These are phyloP conservation scores for Listronotus bonariensis DNA, from an alignment of 1,140 invertebrate genomes.

Conservation along the genomic window DNA sequence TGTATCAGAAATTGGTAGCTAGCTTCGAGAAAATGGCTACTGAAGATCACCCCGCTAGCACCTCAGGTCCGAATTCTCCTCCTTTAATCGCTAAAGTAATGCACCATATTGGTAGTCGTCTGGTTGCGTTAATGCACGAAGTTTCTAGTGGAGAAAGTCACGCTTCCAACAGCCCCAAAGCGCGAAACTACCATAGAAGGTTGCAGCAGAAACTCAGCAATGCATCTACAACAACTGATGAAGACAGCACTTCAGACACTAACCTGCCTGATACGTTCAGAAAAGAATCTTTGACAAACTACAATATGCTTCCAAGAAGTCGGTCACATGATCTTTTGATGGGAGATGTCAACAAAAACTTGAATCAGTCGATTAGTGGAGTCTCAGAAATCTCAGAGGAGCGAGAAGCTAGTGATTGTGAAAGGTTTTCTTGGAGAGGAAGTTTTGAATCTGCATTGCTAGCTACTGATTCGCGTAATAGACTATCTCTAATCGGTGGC, in stretches of 20 bases:
- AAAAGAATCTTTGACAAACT: conserved; percentile 47
- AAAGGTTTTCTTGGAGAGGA: conserved; percentile 86
- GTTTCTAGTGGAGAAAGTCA: conserved; percentile 74
- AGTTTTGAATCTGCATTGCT: conserved; percentile 87
- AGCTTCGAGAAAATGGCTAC: conserved; percentile 76
- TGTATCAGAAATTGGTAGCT: conserved; percentile 81
- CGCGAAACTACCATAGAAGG: conserved; percentile 60
- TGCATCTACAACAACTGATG: conserved; percentile 74
- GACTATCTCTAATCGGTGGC: conserved; percentile 70
- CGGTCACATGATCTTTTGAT: conserved; percentile 78
- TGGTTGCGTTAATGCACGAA: conserved; percentile 91
- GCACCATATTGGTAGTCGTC: conserved; percentile 87
- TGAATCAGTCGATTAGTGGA: conserved; percentile 57
- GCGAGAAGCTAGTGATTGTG: conserved; percentile 82
- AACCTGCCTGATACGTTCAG: conserved; percentile 51
- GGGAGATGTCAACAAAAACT: conserved; percentile 57
- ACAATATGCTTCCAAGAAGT: conserved; percentile 65
- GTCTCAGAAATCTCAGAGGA: conserved; percentile 65
- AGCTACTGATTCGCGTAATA: conserved; percentile 79
- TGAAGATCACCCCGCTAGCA: conserved; percentile 56
- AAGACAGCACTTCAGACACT: conserved; percentile 70
- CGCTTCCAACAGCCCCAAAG: conserved; percentile 58
- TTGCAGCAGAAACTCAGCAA: conserved; percentile 64
- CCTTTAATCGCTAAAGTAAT: conserved; percentile 90
- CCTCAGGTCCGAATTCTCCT: conserved; percentile 65